These are phyloP conservation scores for Leptothorax acervorum DNA, from an alignment of 2,888 invertebrate genomes.

Conservation along the genomic window DNA sequence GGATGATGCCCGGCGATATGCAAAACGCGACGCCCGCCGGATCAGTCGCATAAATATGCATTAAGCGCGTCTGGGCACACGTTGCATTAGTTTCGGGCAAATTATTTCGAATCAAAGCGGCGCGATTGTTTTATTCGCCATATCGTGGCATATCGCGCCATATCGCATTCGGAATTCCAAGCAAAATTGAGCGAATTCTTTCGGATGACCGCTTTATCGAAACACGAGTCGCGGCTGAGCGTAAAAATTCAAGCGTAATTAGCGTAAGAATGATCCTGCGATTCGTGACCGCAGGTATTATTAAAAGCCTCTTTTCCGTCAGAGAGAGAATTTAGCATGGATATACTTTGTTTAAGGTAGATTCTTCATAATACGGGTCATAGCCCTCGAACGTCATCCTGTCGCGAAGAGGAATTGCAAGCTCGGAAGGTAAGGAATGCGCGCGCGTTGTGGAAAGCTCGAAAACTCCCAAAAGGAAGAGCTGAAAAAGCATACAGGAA, in stretches of 20 bases:
- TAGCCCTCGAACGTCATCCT: constrained; percentile 7
- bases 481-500: constrained; percentile 52
- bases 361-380: constrained; percentile 21
- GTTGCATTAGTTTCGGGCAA: constrained; percentile 31
- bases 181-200: not conserved
- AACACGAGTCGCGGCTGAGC: not conserved
- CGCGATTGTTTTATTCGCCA: constrained; percentile 59
- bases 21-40: constrained; percentile 56
- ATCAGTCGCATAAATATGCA: constrained; percentile 67
- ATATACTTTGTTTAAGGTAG: not conserved
- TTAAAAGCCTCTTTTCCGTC: not conserved
- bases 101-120: constrained; percentile 62
- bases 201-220: not conserved
- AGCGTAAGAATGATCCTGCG: not conserved
- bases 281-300: not conserved
- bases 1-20: constrained; percentile 56
- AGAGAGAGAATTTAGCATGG: not conserved
- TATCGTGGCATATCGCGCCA: constrained; percentile 5
- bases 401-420: constrained; percentile 23
- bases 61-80: constrained; percentile 44
- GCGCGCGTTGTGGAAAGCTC: constrained; percentile 25
- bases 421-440: constrained; percentile 30
- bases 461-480: constrained; percentile 24
- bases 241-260: constrained; percentile 8
- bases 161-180: not conserved